These are phyloP conservation scores for Dendrolimus houi DNA, from an alignment of 2,888 invertebrate species.

Conservation along the genomic window DNA sequence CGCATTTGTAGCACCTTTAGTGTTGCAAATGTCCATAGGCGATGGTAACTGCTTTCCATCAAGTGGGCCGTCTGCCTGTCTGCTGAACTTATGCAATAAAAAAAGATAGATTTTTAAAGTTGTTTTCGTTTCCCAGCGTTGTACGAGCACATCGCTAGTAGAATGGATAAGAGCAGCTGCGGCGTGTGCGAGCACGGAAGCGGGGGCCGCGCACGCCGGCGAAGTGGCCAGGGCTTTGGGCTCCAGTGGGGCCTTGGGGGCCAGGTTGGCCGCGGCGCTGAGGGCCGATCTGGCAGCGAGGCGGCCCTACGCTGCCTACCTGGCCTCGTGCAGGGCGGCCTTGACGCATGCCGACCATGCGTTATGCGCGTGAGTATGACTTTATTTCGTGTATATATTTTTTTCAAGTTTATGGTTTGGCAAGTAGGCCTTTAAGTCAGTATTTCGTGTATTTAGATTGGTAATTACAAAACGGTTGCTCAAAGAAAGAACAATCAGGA, in stretches of 20 bases:
- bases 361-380: slow-evolving; percentile 29
- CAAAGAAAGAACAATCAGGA: no score
- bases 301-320: slow-evolving; percentile 58
- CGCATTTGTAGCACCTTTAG: no score
- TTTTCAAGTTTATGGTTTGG: not conserved
- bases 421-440: not conserved
- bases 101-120: no score
- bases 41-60: no score
- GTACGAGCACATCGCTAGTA: slow-evolving; percentile 47
- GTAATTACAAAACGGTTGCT: no score
- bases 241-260: slow-evolving; percentile 21
- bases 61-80: no score
- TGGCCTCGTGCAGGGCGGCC: slow-evolving; percentile 51
- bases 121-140: slow-evolving; percentile 29
- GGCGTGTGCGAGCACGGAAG: slow-evolving; percentile 27
- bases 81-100: no score
- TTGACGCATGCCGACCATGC: slow-evolving; percentile 43
- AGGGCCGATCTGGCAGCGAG: slow-evolving; percentile 60
- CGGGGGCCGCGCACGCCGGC: slow-evolving; percentile 31
- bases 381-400: slow-evolving; percentile 4
- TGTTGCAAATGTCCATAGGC: no score
- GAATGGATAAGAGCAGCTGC: slow-evolving; percentile 55
- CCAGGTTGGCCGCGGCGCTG: slow-evolving; percentile 51
- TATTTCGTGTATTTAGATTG: not conserved
- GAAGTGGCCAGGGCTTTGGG: slow-evolving; percentile 27